Base-by-base conservation (phyloP, 2,888 invertebrate species). In the Ichneumoninae sp. region DNA sequence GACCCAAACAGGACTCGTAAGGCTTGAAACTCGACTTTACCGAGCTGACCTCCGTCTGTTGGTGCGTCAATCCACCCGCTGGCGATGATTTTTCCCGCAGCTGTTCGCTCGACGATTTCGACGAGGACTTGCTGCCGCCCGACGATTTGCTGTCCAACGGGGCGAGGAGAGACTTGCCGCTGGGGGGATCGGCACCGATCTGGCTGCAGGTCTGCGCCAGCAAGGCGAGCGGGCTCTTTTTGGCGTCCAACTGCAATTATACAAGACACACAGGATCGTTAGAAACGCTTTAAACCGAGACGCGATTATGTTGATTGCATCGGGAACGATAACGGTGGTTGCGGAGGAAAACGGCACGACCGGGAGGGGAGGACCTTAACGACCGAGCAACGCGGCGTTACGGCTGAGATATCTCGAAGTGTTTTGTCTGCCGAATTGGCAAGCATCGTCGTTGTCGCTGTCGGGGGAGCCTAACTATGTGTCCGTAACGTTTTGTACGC, bases 131-230 rank as follows among this genome's bases (percentile, higher is more conserved):
- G 66, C 87, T 90, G 91, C 95, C 95, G 91, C 95, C 95, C 22
- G 90, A 85, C 26, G 87, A 65, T 69, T 96, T 95, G 60, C 96
- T 95, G 90, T 97, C 97, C 79, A 96, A 95, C 82, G 96, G 96
- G 88, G 96, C 96, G 89, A 97, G 95, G 83, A 97, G 95, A 91
- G 97, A 97, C 77, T 97, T 96, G 93, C 96, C 96, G 69, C 94
- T 92, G 74, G 98, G 96, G 36, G 97, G 95, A 94, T 98, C 98
- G 5, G 97, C 96, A 87, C 98, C 99, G 92, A 99, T 99, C 92
- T 98, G 98, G 94, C 98, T 99, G 95, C 99, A 99, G 77, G 99
- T 99, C 94, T 99, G 98, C 75, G 99, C 99, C 91, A 99, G 95
- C 85, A 99, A 95, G 70, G 99, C 99, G 94, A 99, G 95, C 22